phyloP scores from a whole-genome alignment of 2,113 vertebrate species.

The Seriola dumerili region DNA sequence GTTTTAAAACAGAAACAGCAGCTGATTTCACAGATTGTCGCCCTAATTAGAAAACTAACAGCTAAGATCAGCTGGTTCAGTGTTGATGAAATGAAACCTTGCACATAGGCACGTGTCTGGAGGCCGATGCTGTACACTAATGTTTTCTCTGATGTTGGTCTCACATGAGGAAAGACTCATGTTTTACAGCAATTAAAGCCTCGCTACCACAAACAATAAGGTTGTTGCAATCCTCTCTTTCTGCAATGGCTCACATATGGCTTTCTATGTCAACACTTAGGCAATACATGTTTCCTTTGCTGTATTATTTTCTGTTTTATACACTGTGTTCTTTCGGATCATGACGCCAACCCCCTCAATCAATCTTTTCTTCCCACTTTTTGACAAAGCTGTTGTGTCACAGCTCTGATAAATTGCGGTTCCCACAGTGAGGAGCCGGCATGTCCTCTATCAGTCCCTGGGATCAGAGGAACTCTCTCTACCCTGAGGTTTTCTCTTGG shows the following conservation, averaged over 20 bases:
- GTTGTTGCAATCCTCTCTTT: slow-evolving; percentile 7
- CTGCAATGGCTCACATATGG: neutral
- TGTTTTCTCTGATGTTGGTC: slow-evolving; percentile 4
- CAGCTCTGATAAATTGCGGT: slow-evolving; percentile 59
- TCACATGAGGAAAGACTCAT: neutral
- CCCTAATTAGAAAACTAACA: neutral
- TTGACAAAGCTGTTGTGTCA: slow-evolving; percentile 66
- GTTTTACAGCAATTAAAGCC: neutral
- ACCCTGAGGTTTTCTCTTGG: slow-evolving; percentile 65
- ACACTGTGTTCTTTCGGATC: slow-evolving; percentile 55
- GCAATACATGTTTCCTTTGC: slow-evolving; percentile 31
- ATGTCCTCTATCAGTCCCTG: slow-evolving; percentile 71
- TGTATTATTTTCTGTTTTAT: slow-evolving; percentile 11
- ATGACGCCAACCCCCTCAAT: slow-evolving; percentile 30
- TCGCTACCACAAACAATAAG: neutral
- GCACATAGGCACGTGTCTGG: neutral
- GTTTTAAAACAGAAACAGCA: neutral
- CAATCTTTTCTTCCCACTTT: slow-evolving; percentile 41
- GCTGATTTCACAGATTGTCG: neutral
- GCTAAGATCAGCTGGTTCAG: neutral
- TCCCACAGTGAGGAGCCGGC: slow-evolving; percentile 70
- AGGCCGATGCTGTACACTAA: neutral
- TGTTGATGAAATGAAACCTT: neutral
- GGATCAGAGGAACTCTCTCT: slow-evolving; percentile 74
- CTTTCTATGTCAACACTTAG: slow-evolving; percentile 13